A percentile compares a stretch with the other conserved stretches of the same genome.
Evolutionary conservation across 2,113 vertebrate species (phyloP).

Genomic region (Sitta europaea): DNA sequence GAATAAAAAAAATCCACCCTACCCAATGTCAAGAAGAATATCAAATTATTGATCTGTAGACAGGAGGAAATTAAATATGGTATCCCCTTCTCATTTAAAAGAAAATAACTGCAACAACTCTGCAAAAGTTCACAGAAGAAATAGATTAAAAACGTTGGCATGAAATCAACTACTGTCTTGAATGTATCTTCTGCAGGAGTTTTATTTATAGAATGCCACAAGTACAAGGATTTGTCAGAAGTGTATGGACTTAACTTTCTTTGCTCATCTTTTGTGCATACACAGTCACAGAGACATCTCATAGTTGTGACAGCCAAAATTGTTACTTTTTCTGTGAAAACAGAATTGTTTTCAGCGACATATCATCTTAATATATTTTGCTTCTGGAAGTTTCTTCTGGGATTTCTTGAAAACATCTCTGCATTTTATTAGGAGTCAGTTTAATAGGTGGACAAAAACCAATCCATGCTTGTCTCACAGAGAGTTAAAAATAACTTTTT

Average conservation of each 20-base stretch:
- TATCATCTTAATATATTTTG: neutral
- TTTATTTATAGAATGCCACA: neutral
- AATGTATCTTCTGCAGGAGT: neutral
- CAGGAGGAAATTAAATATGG: slow-evolving; percentile 56
- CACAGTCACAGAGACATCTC: neutral
- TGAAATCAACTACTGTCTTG: neutral
- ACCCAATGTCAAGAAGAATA: slow-evolving; percentile 26
- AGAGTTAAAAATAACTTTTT: neutral
- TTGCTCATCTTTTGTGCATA: neutral
- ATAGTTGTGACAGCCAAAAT: neutral
- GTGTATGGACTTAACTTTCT: neutral
- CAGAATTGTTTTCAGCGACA: neutral
- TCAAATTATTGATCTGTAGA: slow-evolving; percentile 52
- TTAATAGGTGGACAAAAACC: neutral
- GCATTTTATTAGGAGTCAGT: neutral
- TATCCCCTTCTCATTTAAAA: slow-evolving; percentile 35
- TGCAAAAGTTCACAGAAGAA: neutral
- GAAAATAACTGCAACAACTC: neutral
- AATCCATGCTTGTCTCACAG: neutral
- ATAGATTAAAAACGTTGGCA: neutral
- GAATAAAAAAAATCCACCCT: neutral
- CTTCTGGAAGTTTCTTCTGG: neutral
- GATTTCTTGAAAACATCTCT: neutral
- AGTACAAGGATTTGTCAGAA: neutral
- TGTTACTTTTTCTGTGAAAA: neutral